phyloP scores from a whole-genome alignment of 2,113 vertebrate genomes.

The Dissostichus mawsoni region DNA sequence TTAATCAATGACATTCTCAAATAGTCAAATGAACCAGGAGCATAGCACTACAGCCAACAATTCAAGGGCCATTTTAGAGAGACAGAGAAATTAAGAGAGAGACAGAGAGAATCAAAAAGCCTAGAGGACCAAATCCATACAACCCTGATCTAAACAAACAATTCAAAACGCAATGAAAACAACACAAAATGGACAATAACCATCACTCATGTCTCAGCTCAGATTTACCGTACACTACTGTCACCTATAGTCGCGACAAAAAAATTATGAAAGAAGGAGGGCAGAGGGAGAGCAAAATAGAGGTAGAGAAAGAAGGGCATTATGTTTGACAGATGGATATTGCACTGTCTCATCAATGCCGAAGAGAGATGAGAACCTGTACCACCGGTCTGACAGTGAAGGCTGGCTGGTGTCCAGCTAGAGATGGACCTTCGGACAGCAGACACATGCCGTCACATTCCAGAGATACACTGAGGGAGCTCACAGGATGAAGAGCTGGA shows the following conservation, averaged over 20 bases:
- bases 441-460: constrained; percentile 66
- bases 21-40: constrained; percentile 47
- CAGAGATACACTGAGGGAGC: constrained; percentile 48
- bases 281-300: constrained; percentile 21
- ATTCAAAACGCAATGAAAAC: constrained; percentile 56
- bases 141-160: constrained; percentile 47
- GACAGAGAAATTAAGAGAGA: constrained; percentile 22
- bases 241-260: constrained; percentile 20
- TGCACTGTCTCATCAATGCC: constrained; percentile 74
- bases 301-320: constrained; percentile 45
- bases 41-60: constrained; percentile 57
- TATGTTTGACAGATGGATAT: constrained; percentile 80
- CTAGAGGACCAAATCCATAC: constrained; percentile 40
- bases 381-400: constrained; percentile 71
- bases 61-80: constrained; percentile 55
- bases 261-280: constrained; percentile 17
- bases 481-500: constrained; percentile 32
- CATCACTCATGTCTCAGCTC: constrained; percentile 21
- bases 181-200: constrained; percentile 50
- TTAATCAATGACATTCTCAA: constrained; percentile 74
- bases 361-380: constrained; percentile 74
- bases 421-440: constrained; percentile 70
- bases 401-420: constrained; percentile 73
- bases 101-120: constrained; percentile 44
- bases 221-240: constrained; percentile 19